Evolutionary conservation across 2,888 invertebrate genomes (phyloP).

Genomic region (Gisinianus flammeolus): DNA sequence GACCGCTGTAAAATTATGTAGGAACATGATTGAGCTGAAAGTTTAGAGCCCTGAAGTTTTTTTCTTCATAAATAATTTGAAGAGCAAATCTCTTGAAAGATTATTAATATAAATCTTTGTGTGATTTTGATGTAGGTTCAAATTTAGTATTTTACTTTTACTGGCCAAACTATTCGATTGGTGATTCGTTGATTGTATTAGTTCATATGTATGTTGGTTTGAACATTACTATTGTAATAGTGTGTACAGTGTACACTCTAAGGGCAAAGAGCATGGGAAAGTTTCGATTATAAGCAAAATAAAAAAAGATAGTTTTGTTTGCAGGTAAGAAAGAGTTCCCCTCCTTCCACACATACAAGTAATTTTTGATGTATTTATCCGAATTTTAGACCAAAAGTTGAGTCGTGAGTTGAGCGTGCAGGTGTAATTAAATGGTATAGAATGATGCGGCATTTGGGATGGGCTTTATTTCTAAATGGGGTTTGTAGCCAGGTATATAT

Average conservation of each 20-base stretch:
- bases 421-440: constrained; percentile 38
- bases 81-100: too few species aligned
- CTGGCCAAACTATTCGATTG: too few species aligned
- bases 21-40: too few species aligned
- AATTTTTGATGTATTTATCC: constrained; percentile 40
- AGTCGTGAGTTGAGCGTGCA: constrained; percentile 38
- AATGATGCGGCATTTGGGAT: constrained; percentile 34
- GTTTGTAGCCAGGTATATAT: background rate
- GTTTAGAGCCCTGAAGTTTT: too few species aligned
- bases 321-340: constrained; percentile 28
- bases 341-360: constrained; percentile 23
- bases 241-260: background rate
- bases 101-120: too few species aligned
- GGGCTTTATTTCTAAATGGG: constrained; percentile 18
- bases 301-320: constrained; percentile 13
- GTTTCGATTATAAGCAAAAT: constrained; percentile 17
- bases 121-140: too few species aligned
- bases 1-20: too few species aligned
- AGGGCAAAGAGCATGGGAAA: constrained; percentile 39
- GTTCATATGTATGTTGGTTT: too few species aligned
- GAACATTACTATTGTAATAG: too few species aligned
- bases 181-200: too few species aligned
- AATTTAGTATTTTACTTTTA: too few species aligned
- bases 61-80: too few species aligned
- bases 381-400: constrained; percentile 37